These are phyloP conservation scores for Daboia siamensis DNA, from an alignment of 2,113 vertebrate species.

Conservation along the genomic window DNA sequence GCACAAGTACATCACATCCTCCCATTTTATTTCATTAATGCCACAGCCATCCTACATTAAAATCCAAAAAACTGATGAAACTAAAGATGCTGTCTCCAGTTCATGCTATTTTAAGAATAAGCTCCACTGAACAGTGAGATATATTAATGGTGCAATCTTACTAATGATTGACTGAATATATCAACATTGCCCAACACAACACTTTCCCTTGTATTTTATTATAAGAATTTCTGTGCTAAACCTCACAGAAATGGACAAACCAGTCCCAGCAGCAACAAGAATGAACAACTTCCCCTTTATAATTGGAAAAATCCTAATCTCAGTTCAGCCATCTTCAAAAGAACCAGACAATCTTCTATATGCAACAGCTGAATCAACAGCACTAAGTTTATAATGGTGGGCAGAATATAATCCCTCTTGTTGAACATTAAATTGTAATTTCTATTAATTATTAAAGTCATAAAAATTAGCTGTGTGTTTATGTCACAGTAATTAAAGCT, in stretches of 20 bases:
- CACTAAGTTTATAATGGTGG: background rate
- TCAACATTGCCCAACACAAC: background rate
- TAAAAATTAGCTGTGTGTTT: background rate
- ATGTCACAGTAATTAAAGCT: background rate
- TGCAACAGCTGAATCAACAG: background rate
- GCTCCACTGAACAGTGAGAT: background rate
- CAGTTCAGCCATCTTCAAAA: background rate
- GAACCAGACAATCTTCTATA: background rate
- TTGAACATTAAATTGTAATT: background rate
- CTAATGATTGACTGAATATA: background rate
- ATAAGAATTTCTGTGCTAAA: background rate
- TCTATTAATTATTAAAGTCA: background rate
- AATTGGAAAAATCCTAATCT: background rate
- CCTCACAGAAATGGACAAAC: background rate
- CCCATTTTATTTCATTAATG: slow-evolving; percentile 15
- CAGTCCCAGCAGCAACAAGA: background rate
- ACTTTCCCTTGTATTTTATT: background rate
- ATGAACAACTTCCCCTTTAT: background rate
- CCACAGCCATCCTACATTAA: background rate
- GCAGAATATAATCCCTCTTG: background rate
- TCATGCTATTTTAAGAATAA: background rate
- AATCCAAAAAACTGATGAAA: background rate
- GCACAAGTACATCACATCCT: background rate
- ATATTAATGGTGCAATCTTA: background rate
- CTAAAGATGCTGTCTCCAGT: background rate